phyloP scores from a whole-genome alignment of 2,888 invertebrate species.

The Dusona sp. region DNA sequence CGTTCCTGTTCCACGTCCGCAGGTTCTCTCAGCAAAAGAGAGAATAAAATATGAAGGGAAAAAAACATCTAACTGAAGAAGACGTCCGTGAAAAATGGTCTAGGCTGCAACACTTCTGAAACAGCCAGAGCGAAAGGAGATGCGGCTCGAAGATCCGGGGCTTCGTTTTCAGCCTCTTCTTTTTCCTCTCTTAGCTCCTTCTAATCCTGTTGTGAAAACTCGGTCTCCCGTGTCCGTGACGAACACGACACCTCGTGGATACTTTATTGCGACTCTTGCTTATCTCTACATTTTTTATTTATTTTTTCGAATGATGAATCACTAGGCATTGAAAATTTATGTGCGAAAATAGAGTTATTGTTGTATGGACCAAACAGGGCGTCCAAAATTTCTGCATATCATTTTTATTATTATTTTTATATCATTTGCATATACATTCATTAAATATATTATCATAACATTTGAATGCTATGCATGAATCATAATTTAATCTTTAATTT shows the following conservation, averaged over 20 bases:
- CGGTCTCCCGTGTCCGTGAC: slow-evolving; percentile 80
- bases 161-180: slow-evolving; percentile 33
- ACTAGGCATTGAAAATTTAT: slow-evolving; percentile 29
- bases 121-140: slow-evolving; percentile 60
- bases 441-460: neutral
- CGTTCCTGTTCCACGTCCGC: slow-evolving; percentile 61
- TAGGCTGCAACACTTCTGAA: slow-evolving; percentile 76
- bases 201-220: slow-evolving; percentile 83
- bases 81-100: slow-evolving; percentile 77
- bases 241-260: slow-evolving; percentile 80
- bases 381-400: neutral
- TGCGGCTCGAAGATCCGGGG: slow-evolving; percentile 72
- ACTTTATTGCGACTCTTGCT: slow-evolving; percentile 75
- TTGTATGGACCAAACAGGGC: neutral
- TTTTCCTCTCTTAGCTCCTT: slow-evolving; percentile 59
- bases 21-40: slow-evolving; percentile 56
- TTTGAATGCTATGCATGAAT: neutral
- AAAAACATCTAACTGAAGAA: slow-evolving; percentile 63
- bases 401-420: neutral
- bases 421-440: neutral
- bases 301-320: slow-evolving; percentile 15
- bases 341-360: neutral
- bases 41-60: slow-evolving; percentile 57
- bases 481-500: too few relatives aligned
- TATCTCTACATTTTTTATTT: slow-evolving; percentile 54